These are phyloP conservation scores for Microtus ochrogaster DNA, from an alignment of 2,113 vertebrate species.

Conservation along the genomic window DNA sequence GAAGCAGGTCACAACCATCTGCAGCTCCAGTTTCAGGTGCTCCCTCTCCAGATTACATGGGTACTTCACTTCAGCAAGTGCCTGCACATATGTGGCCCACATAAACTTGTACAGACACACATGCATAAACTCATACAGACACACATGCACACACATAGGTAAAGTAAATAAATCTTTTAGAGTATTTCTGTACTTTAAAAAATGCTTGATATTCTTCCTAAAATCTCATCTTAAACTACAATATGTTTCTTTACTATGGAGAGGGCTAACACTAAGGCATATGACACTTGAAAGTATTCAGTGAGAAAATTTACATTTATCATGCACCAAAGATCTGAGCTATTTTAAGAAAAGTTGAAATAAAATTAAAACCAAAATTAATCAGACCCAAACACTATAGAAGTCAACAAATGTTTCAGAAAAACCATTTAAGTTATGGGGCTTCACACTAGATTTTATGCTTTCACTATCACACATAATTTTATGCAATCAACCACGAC, in stretches of 20 bases:
- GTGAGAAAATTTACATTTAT: background rate
- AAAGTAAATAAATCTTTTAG: background rate
- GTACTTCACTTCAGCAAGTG: background rate
- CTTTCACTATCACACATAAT: background rate
- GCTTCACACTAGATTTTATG: background rate
- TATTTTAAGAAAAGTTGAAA: background rate
- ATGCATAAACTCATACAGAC: background rate
- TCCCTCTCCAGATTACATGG: background rate
- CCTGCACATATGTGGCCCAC: background rate
- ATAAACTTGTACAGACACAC: background rate
- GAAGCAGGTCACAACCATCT: background rate
- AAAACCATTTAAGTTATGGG: background rate
- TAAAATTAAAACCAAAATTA: background rate
- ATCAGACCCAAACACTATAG: background rate
- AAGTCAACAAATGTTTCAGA: background rate
- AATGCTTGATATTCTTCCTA: background rate
- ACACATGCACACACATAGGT: background rate
- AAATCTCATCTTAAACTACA: background rate
- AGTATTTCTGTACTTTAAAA: background rate
- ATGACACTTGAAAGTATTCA: background rate
- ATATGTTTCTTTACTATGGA: background rate
- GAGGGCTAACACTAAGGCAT: background rate
- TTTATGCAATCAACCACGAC: background rate
- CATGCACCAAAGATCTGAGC: background rate
- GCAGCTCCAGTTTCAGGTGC: background rate